These are phyloP conservation scores for Drosophila affinis DNA, from an alignment of 2,888 invertebrate species.

Conservation along the genomic window DNA sequence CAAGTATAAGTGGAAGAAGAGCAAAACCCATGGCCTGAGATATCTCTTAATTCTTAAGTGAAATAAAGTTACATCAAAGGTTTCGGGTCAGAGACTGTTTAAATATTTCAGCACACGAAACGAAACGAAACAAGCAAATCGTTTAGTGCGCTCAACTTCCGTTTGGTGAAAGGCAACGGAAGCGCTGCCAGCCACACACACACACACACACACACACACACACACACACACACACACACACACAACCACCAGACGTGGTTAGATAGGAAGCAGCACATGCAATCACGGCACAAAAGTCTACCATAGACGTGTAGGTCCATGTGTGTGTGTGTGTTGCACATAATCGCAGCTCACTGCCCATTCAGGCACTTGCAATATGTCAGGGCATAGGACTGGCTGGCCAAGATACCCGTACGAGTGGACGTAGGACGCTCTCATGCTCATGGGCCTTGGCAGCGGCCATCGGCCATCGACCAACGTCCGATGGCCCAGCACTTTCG, in stretches of 20 bases:
- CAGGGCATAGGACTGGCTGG: conserved; percentile 62
- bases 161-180: conserved; percentile 68
- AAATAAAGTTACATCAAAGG: conserved; percentile 41
- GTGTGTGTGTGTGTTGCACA: conserved; percentile 47
- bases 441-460: conserved; percentile 50
- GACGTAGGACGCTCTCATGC: conserved; percentile 20
- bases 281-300: conserved; percentile 39
- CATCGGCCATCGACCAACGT: conserved; percentile 46
- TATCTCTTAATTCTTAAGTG: conserved; percentile 67
- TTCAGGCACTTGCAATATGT: conserved; percentile 77
- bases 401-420: conserved; percentile 63
- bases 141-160: conserved; percentile 75
- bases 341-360: conserved; percentile 77
- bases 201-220: conserved; percentile 27
- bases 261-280: conserved; percentile 38
- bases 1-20: not conserved
- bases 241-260: conserved; percentile 11
- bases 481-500: conserved; percentile 54
- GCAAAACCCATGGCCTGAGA: conserved; percentile 28
- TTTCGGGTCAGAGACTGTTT: conserved; percentile 48
- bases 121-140: conserved; percentile 78
- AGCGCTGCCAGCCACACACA: conserved; percentile 44
- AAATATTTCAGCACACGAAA: conserved; percentile 66
- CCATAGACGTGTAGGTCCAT: not conserved
- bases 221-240: conserved; percentile 33